phyloP scores from a whole-genome alignment of 2,113 vertebrate genomes.

The Halichoeres trimaculatus region DNA sequence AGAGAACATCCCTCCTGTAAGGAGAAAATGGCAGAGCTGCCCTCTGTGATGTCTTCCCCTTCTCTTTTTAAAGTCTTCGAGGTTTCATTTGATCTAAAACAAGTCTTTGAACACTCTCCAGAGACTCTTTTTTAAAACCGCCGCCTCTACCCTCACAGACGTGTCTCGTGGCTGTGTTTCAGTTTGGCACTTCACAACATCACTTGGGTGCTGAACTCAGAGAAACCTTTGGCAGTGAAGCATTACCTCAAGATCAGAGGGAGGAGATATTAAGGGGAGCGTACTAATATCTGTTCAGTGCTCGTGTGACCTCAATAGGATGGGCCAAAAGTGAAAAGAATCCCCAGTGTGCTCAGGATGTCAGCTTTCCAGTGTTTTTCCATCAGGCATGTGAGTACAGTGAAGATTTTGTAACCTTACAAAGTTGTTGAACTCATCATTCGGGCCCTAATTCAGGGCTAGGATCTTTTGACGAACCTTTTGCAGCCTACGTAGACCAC shows the following conservation, averaged over 20 bases:
- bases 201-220: conserved; percentile 35
- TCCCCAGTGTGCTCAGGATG: background rate
- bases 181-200: conserved; percentile 52
- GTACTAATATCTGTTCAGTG: conserved; percentile 14
- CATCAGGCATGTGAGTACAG: background rate
- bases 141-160: conserved; percentile 14
- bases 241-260: conserved; percentile 17
- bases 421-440: no score
- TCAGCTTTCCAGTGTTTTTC: background rate
- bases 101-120: conserved; percentile 48
- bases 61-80: conserved; percentile 32
- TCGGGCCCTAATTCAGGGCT: no score
- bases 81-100: conserved; percentile 62
- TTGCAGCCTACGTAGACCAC: no score
- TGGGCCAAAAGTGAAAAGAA: background rate
- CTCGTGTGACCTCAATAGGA: conserved; percentile 23
- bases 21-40: conserved; percentile 39
- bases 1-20: conserved; percentile 19
- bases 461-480: no score
- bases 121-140: conserved; percentile 42
- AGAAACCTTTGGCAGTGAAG: conserved; percentile 30
- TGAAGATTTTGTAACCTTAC: no score
- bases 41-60: conserved; percentile 18
- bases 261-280: background rate
- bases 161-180: conserved; percentile 44